Evolutionary conservation across 2,113 vertebrate species (phyloP), one percentile per base, ranked within the genome.

Genomic region (Meles meles): DNA sequence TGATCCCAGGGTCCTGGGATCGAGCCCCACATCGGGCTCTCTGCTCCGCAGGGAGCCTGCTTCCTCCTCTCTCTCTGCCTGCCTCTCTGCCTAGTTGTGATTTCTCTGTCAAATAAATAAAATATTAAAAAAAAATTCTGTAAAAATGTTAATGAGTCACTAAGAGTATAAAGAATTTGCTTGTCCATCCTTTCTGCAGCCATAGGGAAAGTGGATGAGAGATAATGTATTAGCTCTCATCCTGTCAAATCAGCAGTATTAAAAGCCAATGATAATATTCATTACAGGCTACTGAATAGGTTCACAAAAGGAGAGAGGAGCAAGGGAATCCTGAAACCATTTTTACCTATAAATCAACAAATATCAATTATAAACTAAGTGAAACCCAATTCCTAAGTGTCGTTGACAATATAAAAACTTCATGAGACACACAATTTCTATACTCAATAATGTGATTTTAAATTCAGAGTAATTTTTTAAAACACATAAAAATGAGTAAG

Each of bases 241-340:
- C 55, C 44, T 59, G n/a, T 59, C 76, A 76, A 1, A 39, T 96
- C 18, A 34, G 37, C 47, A 23, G 23, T 55, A 49, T 37, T 47
- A 25, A 93, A 96, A 96, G 57, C 27, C 67, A 88, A n/a, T 89
- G 63, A 55, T 21, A 83, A 77, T 83, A 84, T 93, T 93, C 25
- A 89, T 63, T 57, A 20, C 7, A 84, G 69, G 7, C 31, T 74
- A 55, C 67, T 89, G 25, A 84, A 77, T 10, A 93, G 20, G n/a
- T 80, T 82, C 31, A 80, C 57, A 74, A 84, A 89, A 57, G n/a
- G 49, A 77, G 29, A 55, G 52, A 61, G 47, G 6, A 87, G 10
- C 37, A 74, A 74, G 29, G 44, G 34, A 87, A 74, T 13, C 23
- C 31, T 81, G 37, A 82, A 87, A 67, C 37, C 7, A n/a, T 61